Evolutionary conservation across 2,888 invertebrate species (phyloP), one percentile per base, ranked within the genome.

Genomic region (Liodrosophila aerea): DNA sequence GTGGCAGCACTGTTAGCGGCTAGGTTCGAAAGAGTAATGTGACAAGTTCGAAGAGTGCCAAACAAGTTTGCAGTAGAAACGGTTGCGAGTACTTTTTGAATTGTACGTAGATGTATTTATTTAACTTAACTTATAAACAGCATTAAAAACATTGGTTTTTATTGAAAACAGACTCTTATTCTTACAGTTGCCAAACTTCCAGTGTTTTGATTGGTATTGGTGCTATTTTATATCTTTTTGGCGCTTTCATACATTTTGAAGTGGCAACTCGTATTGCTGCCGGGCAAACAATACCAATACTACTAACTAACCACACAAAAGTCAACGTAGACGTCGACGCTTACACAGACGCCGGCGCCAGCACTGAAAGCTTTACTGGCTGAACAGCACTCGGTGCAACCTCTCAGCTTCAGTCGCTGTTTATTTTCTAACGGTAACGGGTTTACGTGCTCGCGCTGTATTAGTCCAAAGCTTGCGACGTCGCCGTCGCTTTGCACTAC

Each of bases 391-490:
- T 54, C 13, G 34, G 12, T 51, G 58, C 72, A 67, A 22, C 29
- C 43, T 68, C 50, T 61, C 36, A 46, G 61, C 33, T 50, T 69
- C 69, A 69, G 69, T 69, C 57, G 69, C 63, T 68, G 40, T 68
- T 73, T 44, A 50, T 58, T 73, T 65, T 61, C 66, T 73, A 84
- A 73, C 73, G 64, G 52, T 73, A 64, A 67, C 73, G 65, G 68
- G 62, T 56, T 62, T 50, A 61, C 50, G 34, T 59, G 66, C 57
- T 49, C 41, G 39, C 59, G 64, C 61, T 47, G 43, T 56, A 44
- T 58, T 52, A 37, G 36, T 12, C 33, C 40, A 58, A 47, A 61
- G 52, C 54, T 73, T 64, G 54, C 54, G 59, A 39, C 54, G 65
- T 40, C 49, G 45, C 53, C 41, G 29, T 31, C 56, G 60, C 46